Conservation (phyloP, 2,797 vertebrate genomes). For the Loriculus beryllinus region DNA sequence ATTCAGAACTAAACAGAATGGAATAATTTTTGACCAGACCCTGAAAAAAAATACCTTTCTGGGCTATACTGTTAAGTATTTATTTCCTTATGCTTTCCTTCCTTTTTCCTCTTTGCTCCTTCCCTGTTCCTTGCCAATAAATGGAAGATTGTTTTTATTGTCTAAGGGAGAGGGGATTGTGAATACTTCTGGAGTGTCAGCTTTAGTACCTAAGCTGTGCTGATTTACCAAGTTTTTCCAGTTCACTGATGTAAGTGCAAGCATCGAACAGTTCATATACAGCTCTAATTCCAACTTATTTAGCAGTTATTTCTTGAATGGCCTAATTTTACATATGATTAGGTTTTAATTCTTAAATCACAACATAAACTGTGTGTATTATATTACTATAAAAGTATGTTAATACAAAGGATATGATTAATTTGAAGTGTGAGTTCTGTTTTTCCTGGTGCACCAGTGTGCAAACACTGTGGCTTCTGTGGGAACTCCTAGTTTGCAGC, state of each 20-base stretch:
- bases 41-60: not conserved
- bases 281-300: constrained; percentile 38
- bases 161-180: not conserved
- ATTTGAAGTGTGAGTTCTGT: not conserved
- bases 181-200: not conserved
- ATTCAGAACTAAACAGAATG: not conserved
- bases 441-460: not conserved
- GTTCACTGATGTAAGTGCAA: constrained; percentile 51
- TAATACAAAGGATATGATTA: not conserved
- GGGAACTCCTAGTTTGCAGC: constrained; percentile 7
- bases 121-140: not conserved
- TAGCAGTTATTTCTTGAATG: constrained; percentile 56
- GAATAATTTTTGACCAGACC: not conserved
- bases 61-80: not conserved
- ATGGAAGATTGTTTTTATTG: constrained; percentile 1
- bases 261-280: not conserved
- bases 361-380: not conserved
- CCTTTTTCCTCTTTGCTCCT: not conserved
- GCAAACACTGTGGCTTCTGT: not conserved
- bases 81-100: not conserved
- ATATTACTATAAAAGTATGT: not conserved
- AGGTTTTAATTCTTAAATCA: constrained; percentile 62
- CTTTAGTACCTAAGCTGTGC: not conserved
- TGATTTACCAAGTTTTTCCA: constrained; percentile 36
- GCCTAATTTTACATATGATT: constrained; percentile 46